phyloP scores from a whole-genome alignment of 2,888 invertebrate genomes.

The Heliconius ethilla region DNA sequence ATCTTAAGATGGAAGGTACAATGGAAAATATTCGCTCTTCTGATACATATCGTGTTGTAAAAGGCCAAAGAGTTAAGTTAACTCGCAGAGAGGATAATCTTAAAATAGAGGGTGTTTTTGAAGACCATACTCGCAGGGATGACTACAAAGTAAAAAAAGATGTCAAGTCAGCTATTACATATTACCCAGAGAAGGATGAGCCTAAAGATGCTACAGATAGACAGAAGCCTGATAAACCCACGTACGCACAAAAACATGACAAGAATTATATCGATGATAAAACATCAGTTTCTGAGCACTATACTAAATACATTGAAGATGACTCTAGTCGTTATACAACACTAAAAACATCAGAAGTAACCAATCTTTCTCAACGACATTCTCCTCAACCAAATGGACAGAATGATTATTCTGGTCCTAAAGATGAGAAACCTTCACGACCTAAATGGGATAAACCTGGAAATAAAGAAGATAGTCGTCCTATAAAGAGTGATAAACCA shows the following conservation, averaged over 20 bases:
- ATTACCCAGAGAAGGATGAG: slow-evolving; percentile 77
- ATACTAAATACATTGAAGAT: slow-evolving; percentile 23
- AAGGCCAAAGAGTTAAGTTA: slow-evolving; percentile 80
- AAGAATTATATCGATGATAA: slow-evolving; percentile 34
- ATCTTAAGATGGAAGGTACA: slow-evolving; percentile 84
- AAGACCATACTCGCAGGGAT: slow-evolving; percentile 79
- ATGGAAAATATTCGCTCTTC: slow-evolving; percentile 80
- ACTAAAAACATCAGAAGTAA: slow-evolving; percentile 13
- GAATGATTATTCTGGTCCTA: slow-evolving; percentile 76
- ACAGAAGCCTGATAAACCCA: slow-evolving; percentile 38
- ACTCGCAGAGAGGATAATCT: slow-evolving; percentile 81
- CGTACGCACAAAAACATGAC: slow-evolving; percentile 26
- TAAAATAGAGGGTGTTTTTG: slow-evolving; percentile 85
- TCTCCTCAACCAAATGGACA: slow-evolving; percentile 24
- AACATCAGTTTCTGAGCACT: slow-evolving; percentile 51
- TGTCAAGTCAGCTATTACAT: slow-evolving; percentile 80
- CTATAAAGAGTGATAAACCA: slow-evolving; percentile 7
- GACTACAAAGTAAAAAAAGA: slow-evolving; percentile 82
- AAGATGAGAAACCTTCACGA: slow-evolving; percentile 64
- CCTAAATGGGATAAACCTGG: slow-evolving; percentile 54
- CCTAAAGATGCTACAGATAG: slow-evolving; percentile 75
- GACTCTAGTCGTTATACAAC: slow-evolving; percentile 22
- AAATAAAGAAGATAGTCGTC: slow-evolving; percentile 1
- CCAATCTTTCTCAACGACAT: slow-evolving; percentile 2
- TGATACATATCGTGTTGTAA: slow-evolving; percentile 80